Conservation (phyloP, 2,797 vertebrate genomes). For the Spinibarbus caldwelli region DNA sequence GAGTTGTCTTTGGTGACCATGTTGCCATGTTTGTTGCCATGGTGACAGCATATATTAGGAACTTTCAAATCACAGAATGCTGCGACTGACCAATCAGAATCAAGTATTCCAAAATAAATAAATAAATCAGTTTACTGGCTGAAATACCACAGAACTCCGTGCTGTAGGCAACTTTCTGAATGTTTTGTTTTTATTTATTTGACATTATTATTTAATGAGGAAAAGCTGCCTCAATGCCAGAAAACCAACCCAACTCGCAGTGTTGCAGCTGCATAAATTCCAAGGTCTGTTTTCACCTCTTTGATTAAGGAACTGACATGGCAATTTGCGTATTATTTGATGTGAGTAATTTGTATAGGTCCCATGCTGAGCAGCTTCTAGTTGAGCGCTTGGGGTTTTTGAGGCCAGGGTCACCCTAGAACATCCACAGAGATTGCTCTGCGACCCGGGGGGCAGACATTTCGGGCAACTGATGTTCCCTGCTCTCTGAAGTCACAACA, state of each 20-base stretch:
- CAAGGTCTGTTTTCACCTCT: slow-evolving; percentile 54
- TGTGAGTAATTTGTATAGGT: slow-evolving; percentile 55
- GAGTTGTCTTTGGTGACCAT: no score
- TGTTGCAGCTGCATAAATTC: slow-evolving; percentile 40
- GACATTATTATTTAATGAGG: slow-evolving; percentile 22
- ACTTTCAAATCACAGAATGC: neutral
- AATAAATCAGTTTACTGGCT: neutral
- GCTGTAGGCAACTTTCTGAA: slow-evolving; percentile 2
- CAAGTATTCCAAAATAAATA: slow-evolving; percentile 3
- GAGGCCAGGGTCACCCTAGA: slow-evolving; percentile 62
- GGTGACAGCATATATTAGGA: neutral
- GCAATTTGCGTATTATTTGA: slow-evolving; percentile 59
- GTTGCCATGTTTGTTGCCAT: no score
- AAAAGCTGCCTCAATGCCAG: slow-evolving; percentile 4
- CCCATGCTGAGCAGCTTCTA: slow-evolving; percentile 44
- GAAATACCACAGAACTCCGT: neutral
- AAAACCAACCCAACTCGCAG: slow-evolving; percentile 20
- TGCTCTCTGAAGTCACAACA: slow-evolving; percentile 56
- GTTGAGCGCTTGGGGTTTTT: slow-evolving; percentile 50
- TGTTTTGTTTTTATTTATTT: slow-evolving; percentile 40
- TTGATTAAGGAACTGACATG: slow-evolving; percentile 55
- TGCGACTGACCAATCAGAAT: neutral
- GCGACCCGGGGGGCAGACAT: slow-evolving; percentile 58
- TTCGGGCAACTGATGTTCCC: slow-evolving; percentile 60
- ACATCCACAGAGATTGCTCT: slow-evolving; percentile 60